Evolutionary conservation across 2,113 vertebrate species (phyloP), one percentile per base, ranked within the genome.

Genomic region (Empidonax alnorum): DNA sequence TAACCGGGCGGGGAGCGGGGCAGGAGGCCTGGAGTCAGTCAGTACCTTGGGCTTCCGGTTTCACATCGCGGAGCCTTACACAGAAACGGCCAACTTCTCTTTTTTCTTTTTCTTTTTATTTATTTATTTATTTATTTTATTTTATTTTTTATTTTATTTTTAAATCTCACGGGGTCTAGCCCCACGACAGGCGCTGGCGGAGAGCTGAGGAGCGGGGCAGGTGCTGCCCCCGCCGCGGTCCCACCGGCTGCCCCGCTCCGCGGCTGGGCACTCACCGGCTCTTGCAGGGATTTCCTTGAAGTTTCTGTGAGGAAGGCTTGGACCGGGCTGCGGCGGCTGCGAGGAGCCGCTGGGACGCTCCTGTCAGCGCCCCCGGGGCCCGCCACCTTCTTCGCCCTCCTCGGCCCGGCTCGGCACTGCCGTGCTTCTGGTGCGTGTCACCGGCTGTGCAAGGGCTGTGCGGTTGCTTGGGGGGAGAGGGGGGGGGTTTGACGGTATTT

Each of bases 1-100:
- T 74, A 93, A 83, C 6, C 19, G n/a, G 46, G 65, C 33, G 46
- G 42, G 27, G 23, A 28, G 25, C 7, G 41, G 23, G 53, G 41
- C 65, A 7, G 67, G 90, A 68, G 90, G 92, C 89, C 84, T 24
- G 5, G 5, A 39, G 49, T 31, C 68, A 37, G 63, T 31, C 68
- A n/a, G 46, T 61, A 11, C 81, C 39, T 33, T 71, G 66, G 50
- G 61, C 82, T 94, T 96, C 93, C 96, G 91, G 71, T 92, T 93
- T 83, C 89, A 73, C 62, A 72, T 44, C 22, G 47, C 24, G 19
- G 30, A 72, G 78, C 63, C 80, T 37, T 9, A 14, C 47, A 21
- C 20, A 28, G 39, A 67, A 78, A 59, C 46, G 2, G 35, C 6
- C n/a, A 53, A 84, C 90, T 96, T 96, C 94, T 87, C 33, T 7